phyloP scores from a whole-genome alignment of 2,888 invertebrate genomes.

The Melolontha melolontha region DNA sequence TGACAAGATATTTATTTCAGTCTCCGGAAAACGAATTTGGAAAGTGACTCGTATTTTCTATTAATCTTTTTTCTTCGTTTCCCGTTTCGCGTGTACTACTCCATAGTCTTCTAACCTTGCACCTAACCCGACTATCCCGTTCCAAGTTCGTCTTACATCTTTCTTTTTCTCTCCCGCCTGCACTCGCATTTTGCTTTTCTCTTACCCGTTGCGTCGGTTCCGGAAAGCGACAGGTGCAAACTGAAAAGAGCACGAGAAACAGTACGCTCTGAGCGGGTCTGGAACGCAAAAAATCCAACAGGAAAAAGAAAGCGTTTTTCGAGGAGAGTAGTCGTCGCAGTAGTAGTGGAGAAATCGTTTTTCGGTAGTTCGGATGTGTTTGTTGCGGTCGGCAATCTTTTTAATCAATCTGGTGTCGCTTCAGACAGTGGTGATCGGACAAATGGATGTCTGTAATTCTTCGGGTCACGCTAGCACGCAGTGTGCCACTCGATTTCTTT shows the following conservation, averaged over 20 bases:
- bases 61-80: constrained; percentile 6
- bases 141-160: neutral
- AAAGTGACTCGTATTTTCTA: constrained; percentile 14
- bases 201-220: neutral
- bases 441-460: constrained; percentile 14
- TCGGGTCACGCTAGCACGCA: constrained; percentile 9
- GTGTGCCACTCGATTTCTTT: neutral
- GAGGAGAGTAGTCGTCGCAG: too few species aligned
- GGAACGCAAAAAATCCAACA: too few species aligned
- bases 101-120: constrained; percentile 18
- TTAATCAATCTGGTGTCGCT: constrained; percentile 17
- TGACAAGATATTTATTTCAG: constrained; percentile 19
- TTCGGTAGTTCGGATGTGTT: too few species aligned
- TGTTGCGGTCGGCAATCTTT: constrained; percentile 6
- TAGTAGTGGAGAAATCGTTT: too few species aligned
- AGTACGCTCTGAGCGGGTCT: neutral
- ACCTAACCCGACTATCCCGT: constrained; percentile 4
- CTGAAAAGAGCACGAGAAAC: constrained; percentile 1
- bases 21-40: neutral
- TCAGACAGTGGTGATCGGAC: constrained; percentile 3
- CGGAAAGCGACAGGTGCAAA: constrained; percentile 23
- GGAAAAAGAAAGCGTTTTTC: too few species aligned
- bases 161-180: neutral
- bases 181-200: neutral
- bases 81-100: constrained; percentile 5